Base-by-base conservation (phyloP, 1,140 invertebrate genomes). In the Coptotermes formosanus region DNA sequence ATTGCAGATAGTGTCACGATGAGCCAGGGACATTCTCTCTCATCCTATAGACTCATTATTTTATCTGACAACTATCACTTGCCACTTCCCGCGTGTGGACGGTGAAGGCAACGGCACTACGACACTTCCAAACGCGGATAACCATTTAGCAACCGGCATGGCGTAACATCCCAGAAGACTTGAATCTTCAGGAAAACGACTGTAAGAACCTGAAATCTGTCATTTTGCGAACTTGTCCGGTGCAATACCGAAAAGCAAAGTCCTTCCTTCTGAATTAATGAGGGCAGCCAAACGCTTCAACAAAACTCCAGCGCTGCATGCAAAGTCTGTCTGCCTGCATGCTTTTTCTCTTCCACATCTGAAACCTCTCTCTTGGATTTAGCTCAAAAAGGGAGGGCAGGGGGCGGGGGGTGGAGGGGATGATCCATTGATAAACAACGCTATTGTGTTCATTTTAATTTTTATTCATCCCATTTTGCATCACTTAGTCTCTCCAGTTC, bases 401-500 rank as follows among this genome's bases (percentile, higher is more conserved):
- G 59, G 21, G 84, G 45, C 2, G 64, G 45, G 43, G 75, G 38
- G 85, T 59, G 52, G 23, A 9, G 38, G 25, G 81, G 55, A 82
- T 86, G 30, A 86, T 59, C 75, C 85, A 82, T 69, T 86, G 85
- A 87, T 87, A 87, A 87, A 87, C 85, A 87, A 87, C 75, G 45
- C 86, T 86, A 87, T 87, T 87, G 86, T 87, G 85, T 82, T 87
- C 85, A 84, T 87, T 87, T 87, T 84, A 84, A 87, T 87, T 87
- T 87, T 87, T 87, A 87, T 87, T 87, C 87, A 82, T 87, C 87
- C 84, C 87, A 85, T 75, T 87, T 86, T 87, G 87, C 87, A 86
- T 87, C 48, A 87, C 86, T 87, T 87, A 87, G 86, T 84, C 83
- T 88, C 85, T 85, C 87, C 87, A 88, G 88, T 87, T 88, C 87